A percentile compares a stretch with the other conserved stretches of the same genome.
phyloP scores from a whole-genome alignment of 2,797 vertebrate genomes.

The Pseudochirops cupreus region DNA sequence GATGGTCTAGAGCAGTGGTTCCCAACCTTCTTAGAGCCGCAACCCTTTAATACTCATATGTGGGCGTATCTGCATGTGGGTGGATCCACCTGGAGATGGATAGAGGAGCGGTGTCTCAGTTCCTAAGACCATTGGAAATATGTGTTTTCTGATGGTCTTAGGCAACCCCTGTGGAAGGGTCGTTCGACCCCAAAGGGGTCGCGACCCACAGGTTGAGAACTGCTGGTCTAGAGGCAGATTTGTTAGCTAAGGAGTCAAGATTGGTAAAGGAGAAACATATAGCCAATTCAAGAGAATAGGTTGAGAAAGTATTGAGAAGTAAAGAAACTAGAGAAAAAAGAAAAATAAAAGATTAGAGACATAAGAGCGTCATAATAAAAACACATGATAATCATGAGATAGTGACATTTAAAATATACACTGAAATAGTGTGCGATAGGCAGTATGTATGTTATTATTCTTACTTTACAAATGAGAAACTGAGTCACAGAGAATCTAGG shows the following conservation, averaged over 20 bases:
- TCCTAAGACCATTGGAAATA: too few species aligned
- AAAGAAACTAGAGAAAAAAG: not conserved
- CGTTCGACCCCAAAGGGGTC: too few species aligned
- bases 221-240: not conserved
- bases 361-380: not conserved
- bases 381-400: not conserved
- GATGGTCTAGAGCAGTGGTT: not conserved
- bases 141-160: too few species aligned
- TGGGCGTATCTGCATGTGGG: too few species aligned
- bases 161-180: too few species aligned
- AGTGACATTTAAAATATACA: not conserved
- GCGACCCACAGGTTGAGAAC: too few species aligned
- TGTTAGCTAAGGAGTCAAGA: not conserved
- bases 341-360: not conserved
- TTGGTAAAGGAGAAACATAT: not conserved
- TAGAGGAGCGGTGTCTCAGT: too few species aligned
- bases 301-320: not conserved
- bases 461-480: not conserved
- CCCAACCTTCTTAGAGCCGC: too few species aligned
- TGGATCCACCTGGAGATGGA: too few species aligned
- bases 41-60: too few species aligned
- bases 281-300: not conserved
- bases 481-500: not conserved
- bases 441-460: not conserved
- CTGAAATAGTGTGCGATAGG: not conserved